Base-by-base conservation (phyloP, 2,113 vertebrate species). In the Spheniscus mendiculus region DNA sequence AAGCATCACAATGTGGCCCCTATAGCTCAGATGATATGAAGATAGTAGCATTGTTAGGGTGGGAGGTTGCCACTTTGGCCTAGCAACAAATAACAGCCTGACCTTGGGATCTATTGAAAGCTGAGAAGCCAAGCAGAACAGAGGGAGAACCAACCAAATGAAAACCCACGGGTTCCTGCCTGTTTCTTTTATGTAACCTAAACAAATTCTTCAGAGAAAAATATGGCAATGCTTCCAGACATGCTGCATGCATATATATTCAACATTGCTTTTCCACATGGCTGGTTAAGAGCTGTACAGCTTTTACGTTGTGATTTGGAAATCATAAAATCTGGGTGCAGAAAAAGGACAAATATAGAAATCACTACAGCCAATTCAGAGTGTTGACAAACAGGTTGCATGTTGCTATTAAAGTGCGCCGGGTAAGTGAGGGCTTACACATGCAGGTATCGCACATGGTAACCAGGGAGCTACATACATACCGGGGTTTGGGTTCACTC, bases 111-210 rank as follows among this genome's bases (percentile, higher is more conserved):
- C 96, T 95, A 94, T 96, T 96, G 97, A 97, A 97, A 97, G 96
- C 95, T 42, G 90, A 97, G 96, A 98, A 98, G 97, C 96, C 96
- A 96, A 97, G 97, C 95, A 96, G 96, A 97, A 97, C 95, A 92
- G 93, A 96, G 89, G 45, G 89, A 93, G 62, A 92, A 83, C 81
- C 93, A 90, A 90, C 70, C 93, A 87, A 94, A 95, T 59, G 89
- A 95, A 95, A 96, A 71, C 67, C 92, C 93, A 61, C 8, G 26
- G 83, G 82, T 80, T 96, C 76, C 95, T 78, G 89, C 93, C 87
- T 93, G 69, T 87, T 95, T 88, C 95, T 96, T 97, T 96, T 82
- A 91, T 84, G 69, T 88, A 95, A 96, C 87, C 89, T 92, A 73
- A 94, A 84, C 85, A 96, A 94, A 91, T 95, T 94, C 80, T 97